Conservation (phyloP, 2,113 vertebrate genomes). For the Leptodactylus fuscus region DNA sequence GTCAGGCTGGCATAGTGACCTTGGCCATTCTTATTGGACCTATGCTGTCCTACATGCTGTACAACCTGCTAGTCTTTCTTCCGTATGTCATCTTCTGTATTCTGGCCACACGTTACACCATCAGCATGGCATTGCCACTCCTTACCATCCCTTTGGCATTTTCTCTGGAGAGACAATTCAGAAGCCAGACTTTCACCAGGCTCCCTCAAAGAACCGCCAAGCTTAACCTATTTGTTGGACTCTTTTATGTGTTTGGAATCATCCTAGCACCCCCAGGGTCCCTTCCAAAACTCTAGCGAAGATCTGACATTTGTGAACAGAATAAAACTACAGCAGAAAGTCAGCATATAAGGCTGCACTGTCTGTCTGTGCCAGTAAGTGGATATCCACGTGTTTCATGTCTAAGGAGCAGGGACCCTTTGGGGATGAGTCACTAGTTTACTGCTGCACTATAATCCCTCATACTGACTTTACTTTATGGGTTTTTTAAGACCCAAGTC, state of each 20-base stretch:
- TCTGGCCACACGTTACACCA: slow-evolving; percentile 90
- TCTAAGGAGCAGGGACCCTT: background rate
- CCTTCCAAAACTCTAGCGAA: slow-evolving; percentile 82
- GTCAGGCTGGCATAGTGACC: slow-evolving; percentile 92
- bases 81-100: slow-evolving; percentile 93
- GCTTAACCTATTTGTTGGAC: slow-evolving; percentile 92
- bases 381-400: background rate
- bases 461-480: background rate
- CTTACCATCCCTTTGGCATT: slow-evolving; percentile 96
- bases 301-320: background rate
- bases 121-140: slow-evolving; percentile 93
- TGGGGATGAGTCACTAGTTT: background rate
- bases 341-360: background rate
- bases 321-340: background rate
- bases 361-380: background rate
- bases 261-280: slow-evolving; percentile 85
- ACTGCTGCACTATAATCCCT: background rate
- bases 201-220: slow-evolving; percentile 96
- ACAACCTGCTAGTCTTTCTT: slow-evolving; percentile 87
- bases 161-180: slow-evolving; percentile 91
- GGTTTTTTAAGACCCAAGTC: background rate
- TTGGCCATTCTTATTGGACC: slow-evolving; percentile 95
- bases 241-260: slow-evolving; percentile 95
- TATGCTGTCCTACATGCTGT: slow-evolving; percentile 89
- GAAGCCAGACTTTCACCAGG: slow-evolving; percentile 86